Evolutionary conservation across 2,113 vertebrate genomes (phyloP).

Genomic region (Paraplagusia blochii): DNA sequence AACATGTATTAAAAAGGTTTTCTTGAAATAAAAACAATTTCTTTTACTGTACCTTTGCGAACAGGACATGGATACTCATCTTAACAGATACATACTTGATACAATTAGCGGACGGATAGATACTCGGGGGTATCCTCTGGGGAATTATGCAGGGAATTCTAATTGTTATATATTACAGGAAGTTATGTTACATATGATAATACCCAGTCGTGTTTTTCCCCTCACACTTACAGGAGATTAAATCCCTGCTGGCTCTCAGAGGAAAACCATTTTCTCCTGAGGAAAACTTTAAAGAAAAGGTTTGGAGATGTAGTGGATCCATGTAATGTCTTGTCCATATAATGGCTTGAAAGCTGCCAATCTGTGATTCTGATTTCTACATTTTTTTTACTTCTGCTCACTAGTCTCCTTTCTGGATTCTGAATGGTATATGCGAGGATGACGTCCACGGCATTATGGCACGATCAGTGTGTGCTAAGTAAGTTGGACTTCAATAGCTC

Average conservation of each 20-base stretch:
- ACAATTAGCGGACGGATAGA: no score
- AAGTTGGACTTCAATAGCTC: constrained; percentile 45
- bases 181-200: neutral
- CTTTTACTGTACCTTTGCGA: no score
- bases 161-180: no score
- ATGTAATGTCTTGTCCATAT: neutral
- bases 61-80: no score
- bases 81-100: no score
- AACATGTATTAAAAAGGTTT: no score
- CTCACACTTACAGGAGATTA: constrained; percentile 81
- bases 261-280: constrained; percentile 76
- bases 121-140: no score
- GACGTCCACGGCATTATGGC: constrained; percentile 87
- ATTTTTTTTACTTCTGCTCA: neutral
- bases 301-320: constrained; percentile 38
- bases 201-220: constrained; percentile 4
- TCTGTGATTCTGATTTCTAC: neutral
- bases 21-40: no score
- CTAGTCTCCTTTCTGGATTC: constrained; percentile 94
- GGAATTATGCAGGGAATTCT: no score
- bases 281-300: constrained; percentile 82
- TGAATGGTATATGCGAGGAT: constrained; percentile 85
- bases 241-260: constrained; percentile 84
- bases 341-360: neutral
- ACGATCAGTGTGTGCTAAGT: constrained; percentile 97